phyloP scores from a whole-genome alignment of 2,888 invertebrate genomes.

The Agapostemon virescens region DNA sequence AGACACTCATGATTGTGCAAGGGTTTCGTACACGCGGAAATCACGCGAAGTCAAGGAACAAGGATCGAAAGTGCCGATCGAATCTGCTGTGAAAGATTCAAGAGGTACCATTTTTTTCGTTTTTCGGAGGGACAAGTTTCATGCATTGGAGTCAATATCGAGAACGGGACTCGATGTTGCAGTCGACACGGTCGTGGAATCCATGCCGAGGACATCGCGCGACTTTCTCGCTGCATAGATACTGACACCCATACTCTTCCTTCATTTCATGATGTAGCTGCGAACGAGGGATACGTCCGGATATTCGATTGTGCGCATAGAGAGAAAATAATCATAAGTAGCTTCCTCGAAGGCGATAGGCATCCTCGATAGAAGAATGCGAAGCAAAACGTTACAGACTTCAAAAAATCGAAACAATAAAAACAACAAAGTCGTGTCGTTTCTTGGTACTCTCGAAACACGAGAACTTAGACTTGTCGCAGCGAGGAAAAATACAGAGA shows the following conservation, averaged over 20 bases:
- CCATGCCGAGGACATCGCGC: not conserved
- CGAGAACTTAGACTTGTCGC: not conserved
- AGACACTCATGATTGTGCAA: conserved; percentile 36
- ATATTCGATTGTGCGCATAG: conserved; percentile 26
- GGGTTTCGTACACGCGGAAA: not conserved
- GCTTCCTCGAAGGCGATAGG: conserved; percentile 39
- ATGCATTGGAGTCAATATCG: conserved; percentile 47
- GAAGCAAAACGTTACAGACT: conserved; percentile 33
- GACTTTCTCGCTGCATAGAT: not conserved
- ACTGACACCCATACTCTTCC: conserved; percentile 9
- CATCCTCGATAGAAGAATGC: conserved; percentile 27
- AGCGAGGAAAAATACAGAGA: conserved; percentile 36
- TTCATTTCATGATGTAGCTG: conserved; percentile 40
- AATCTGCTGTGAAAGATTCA: conserved; percentile 16
- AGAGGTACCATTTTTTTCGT: not conserved
- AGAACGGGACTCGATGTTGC: conserved; percentile 17
- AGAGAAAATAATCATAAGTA: conserved; percentile 37
- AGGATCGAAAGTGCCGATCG: conserved; percentile 15
- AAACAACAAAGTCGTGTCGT: not conserved
- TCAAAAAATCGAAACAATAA: not conserved
- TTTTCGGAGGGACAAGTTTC: conserved; percentile 20
- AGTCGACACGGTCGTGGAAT: not conserved
- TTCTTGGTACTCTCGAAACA: not conserved
- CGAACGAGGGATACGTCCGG: conserved; percentile 18
- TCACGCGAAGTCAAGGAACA: not conserved